Conservation (phyloP, 1,140 invertebrate species). For the Drosophila insularis region DNA sequence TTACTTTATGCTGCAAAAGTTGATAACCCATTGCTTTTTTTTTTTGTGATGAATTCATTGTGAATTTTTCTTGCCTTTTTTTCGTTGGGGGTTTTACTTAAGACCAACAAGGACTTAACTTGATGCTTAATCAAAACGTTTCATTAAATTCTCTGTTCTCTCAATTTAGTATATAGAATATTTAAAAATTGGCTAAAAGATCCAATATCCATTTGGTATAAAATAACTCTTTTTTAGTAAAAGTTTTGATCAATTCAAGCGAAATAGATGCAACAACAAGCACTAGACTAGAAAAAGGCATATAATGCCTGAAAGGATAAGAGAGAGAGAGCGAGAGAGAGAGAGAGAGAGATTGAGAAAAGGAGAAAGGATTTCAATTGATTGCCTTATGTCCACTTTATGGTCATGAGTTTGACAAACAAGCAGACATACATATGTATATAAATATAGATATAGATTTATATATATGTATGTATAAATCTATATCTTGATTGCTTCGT, state of each 20-base stretch:
- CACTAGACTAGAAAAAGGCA: not conserved
- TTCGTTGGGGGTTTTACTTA: too few relatives aligned
- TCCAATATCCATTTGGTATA: too few relatives aligned
- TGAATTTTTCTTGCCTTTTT: too few relatives aligned
- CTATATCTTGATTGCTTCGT: slow-evolving; percentile 23
- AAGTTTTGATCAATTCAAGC: slow-evolving; percentile 1
- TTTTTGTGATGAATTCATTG: too few relatives aligned
- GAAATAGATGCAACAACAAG: not conserved
- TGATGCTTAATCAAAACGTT: too few relatives aligned
- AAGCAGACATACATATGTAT: not conserved
- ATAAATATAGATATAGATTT: slow-evolving; percentile 1
- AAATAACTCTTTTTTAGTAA: not conserved
- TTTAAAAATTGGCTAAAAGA: too few relatives aligned
- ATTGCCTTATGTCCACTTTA: slow-evolving; percentile 37
- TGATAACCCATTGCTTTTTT: too few relatives aligned
- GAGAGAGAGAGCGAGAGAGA: not conserved
- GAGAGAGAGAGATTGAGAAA: not conserved
- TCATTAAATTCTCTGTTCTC: too few relatives aligned
- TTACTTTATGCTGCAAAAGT: too few relatives aligned
- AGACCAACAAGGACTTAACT: too few relatives aligned
- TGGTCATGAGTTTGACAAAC: slow-evolving; percentile 21
- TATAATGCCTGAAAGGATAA: not conserved
- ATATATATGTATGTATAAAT: slow-evolving; percentile 4
- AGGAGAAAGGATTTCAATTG: slow-evolving; percentile 40
- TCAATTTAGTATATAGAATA: too few relatives aligned